A percentile compares a stretch with the other conserved stretches of the same genome.
phyloP scores from a whole-genome alignment of 1,140 invertebrate genomes.

The Drosophila murphyi region DNA sequence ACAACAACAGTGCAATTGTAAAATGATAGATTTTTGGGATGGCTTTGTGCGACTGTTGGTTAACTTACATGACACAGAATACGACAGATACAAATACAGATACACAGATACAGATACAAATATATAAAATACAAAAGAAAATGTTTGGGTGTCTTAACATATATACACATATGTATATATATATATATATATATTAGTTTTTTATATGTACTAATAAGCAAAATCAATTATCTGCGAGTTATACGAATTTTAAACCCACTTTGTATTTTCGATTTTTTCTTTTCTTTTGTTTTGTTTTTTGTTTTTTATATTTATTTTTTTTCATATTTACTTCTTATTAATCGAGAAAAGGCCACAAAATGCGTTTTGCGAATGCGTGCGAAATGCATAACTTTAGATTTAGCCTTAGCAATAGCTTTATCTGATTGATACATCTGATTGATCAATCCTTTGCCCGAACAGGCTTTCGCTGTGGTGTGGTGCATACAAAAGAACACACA shows the following conservation, averaged over 20 bases:
- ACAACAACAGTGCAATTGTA: not conserved
- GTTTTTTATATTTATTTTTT: constrained; percentile 34
- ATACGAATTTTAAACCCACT: constrained; percentile 3
- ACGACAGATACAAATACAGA: constrained; percentile 28
- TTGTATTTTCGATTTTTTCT: constrained; percentile 19
- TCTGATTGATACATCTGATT: not conserved
- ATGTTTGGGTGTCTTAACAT: constrained; percentile 3
- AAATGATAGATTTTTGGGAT: not conserved
- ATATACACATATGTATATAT: constrained; percentile 1
- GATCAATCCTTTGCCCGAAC: constrained; percentile 1
- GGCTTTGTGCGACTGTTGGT: constrained; percentile 21
- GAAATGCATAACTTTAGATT: constrained; percentile 60
- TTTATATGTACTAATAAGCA: constrained; percentile 25
- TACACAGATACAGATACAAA: constrained; percentile 6
- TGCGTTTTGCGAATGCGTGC: constrained; percentile 63
- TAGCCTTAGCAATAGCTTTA: constrained; percentile 3
- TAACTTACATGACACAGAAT: constrained; percentile 33
- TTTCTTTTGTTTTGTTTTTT: constrained; percentile 11
- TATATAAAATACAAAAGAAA: constrained; percentile 4
- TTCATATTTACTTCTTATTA: constrained; percentile 40
- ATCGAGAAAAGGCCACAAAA: constrained; percentile 78
- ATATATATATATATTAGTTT: not conserved
- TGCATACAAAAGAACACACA: constrained; percentile 18
- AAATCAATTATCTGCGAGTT: constrained; percentile 9
- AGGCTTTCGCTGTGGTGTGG: constrained; percentile 4